A percentile compares a stretch with the other conserved stretches of the same genome.
Conservation (phyloP, 2,113 vertebrate genomes). For the Lynx canadensis region DNA sequence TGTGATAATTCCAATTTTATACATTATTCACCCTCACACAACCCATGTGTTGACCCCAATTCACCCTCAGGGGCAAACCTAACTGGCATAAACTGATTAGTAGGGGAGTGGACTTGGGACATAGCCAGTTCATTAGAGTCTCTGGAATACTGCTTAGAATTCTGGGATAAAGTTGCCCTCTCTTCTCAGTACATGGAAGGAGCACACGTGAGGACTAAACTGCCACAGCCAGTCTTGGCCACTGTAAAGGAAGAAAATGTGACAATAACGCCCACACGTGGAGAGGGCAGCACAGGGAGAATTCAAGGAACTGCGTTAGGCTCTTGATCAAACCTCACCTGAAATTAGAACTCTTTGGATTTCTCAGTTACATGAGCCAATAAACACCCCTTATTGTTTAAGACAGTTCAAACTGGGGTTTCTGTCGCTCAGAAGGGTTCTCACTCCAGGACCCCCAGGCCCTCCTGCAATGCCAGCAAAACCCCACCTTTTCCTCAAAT, state of each 20-base stretch:
- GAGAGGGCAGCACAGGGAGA: neutral
- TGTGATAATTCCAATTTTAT: neutral
- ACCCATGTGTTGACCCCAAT: neutral
- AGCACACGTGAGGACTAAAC: neutral
- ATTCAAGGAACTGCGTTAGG: neutral
- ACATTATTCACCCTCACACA: too few species aligned
- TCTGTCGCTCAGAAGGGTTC: neutral
- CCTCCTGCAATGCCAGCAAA: neutral
- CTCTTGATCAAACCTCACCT: neutral
- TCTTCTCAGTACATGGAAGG: neutral
- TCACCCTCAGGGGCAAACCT: neutral
- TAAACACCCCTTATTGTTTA: neutral
- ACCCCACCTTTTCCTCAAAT: conserved; percentile 48
- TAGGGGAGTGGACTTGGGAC: neutral
- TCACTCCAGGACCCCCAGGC: neutral
- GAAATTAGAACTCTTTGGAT: neutral
- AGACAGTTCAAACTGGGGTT: neutral
- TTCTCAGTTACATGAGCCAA: neutral
- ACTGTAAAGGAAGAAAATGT: neutral
- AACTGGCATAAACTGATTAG: neutral
- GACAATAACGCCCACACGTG: neutral
- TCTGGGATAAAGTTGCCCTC: neutral
- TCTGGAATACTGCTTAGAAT: neutral
- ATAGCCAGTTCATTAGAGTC: neutral
- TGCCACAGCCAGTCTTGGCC: neutral